Base-by-base conservation (phyloP, 1,140 invertebrate species). In the Aphelenchoides fujianensis region DNA sequence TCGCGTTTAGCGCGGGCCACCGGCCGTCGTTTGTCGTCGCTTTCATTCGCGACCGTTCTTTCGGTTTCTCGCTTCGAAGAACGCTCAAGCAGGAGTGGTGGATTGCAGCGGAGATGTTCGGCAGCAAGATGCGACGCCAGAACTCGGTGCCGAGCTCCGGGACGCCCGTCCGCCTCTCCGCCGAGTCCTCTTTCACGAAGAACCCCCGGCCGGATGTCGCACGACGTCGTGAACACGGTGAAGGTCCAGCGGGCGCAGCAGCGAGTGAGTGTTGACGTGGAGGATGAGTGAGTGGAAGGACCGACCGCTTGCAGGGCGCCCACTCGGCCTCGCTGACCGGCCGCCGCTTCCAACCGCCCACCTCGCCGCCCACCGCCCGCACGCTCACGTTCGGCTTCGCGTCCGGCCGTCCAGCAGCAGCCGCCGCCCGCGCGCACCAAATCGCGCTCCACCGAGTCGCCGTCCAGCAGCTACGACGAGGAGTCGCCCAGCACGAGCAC, bases 211-310 rank as follows among this genome's bases (percentile, higher is more conserved):
- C 28, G 55, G 34, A 59, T 59, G 55, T 59, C 55, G 5, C 55
- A 59, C 19, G 55, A 59, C 34, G 55, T n/a, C n/a, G n/a, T 59
- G 34, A 59, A 19, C 34, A 30, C 55, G 55, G 55, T 59, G 27
- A 59, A 59, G 19, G 34, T 59, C 34, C 5, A 5, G 7, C 5
- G 55, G 7, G 12, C 55, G 23, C 55, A 59, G 34, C 5, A 59
- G 55, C 55, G 55, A 7, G 55, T 59, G 34, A 59, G 55, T 59
- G 28, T 32, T n/a, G n/a, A n/a, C 19, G 34, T 16, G 5, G 5
- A 5, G 34, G 55, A 5, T 59, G 34, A 59, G 23, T 5, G 41
- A 48, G 12, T 7, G 5, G 19, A 59, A 7, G n/a, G n/a, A n/a
- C n/a, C 55, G 55, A 7, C 34, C 55, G 5, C 34, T 59, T 59